Base-by-base conservation (phyloP, 2,113 vertebrate genomes). In the Panurus biarmicus region DNA sequence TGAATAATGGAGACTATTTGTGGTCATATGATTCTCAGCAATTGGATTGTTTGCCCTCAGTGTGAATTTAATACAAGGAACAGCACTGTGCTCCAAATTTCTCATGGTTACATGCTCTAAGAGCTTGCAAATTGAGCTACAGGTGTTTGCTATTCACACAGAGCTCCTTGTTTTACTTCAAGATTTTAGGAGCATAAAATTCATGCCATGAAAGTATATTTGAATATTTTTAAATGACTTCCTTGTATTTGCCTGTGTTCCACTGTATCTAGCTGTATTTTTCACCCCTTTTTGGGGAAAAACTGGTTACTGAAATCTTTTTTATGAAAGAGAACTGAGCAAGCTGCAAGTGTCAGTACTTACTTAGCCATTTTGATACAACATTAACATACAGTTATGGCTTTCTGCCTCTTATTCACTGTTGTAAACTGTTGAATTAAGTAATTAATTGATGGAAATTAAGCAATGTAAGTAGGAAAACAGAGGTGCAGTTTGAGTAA, bases 11-110 rank as follows among this genome's bases (percentile, higher is more conserved):
- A 91, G 80, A 48, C 66, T 77, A 11, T 60, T 70, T 89, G 51
- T 90, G 57, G 53, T 96, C 93, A 89, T 83, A 81, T 85, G 91
- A 93, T 85, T 70, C 85, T 72, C 85, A 91, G 90, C 61, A 88
- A 84, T 78, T 71, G 83, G 66, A 94, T 94, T 69, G 65, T 80
- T 88, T 96, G 79, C 77, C 65, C 82, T 91, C 56, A 42, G 0
- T 88, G n/a, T 51, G 82, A 75, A 29, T 61, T 42, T 60, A 77
- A 71, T 42, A 33, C 28, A 67, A 44, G 48, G 70, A 92, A 16
- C 25, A 85, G 62, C 26, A 12, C 38, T 45, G 60, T 76, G 36
- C 72, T 94, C 74, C 85, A 80, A 10, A 87, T 91, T 77, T 78
- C 31, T 91, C 25, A 16, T 4, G 2, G 35, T 62, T 62, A 8